A percentile compares a stretch with the other conserved stretches of the same genome.
These are phyloP conservation scores for Eremophila alpestris DNA, from an alignment of 2,797 vertebrate species.

Conservation along the genomic window DNA sequence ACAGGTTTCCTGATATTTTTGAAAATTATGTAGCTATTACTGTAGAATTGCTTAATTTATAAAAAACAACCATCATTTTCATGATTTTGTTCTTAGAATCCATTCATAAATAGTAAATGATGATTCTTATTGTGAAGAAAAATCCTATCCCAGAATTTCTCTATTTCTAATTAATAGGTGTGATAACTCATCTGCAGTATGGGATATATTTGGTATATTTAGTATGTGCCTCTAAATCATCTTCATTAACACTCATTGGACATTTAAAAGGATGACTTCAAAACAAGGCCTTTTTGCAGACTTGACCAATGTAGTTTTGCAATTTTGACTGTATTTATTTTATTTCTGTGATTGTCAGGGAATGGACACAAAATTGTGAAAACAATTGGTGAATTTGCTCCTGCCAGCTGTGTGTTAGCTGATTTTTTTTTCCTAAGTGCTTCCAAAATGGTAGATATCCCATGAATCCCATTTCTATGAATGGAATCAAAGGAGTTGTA, in stretches of 20 bases:
- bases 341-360: neutral
- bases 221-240: neutral
- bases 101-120: neutral
- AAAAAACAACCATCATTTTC: slow-evolving; percentile 41
- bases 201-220: neutral
- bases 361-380: neutral
- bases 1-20: slow-evolving; percentile 49
- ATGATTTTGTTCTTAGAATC: neutral
- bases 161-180: neutral
- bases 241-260: neutral
- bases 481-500: neutral
- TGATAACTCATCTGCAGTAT: neutral
- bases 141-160: neutral
- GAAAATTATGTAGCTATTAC: slow-evolving; percentile 49
- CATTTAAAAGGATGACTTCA: neutral
- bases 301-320: neutral
- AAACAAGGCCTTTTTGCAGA: neutral
- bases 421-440: neutral
- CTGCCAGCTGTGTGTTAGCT: neutral
- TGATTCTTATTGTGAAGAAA: neutral
- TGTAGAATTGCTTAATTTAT: slow-evolving; percentile 59
- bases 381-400: neutral
- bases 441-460: neutral
- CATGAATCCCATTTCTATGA: neutral
- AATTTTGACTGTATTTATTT: neutral